Evolutionary conservation across 2,113 vertebrate genomes (phyloP), one percentile per base, ranked within the genome.

Genomic region (Clarias batrachus): DNA sequence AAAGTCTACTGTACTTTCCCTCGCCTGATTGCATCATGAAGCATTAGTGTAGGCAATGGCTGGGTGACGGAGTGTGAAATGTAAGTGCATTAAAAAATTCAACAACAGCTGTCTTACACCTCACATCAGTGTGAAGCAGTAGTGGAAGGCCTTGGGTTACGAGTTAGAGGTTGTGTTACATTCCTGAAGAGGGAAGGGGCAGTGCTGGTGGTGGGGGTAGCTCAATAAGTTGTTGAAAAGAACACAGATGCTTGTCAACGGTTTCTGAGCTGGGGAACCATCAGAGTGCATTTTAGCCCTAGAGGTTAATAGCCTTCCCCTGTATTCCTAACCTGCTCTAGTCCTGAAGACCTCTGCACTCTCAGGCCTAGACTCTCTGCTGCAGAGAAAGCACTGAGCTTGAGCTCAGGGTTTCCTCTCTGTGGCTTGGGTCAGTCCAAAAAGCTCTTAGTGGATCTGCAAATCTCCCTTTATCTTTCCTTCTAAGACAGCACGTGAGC

Each of bases 191-290:
- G 94, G 94, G 95, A 94, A 91, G 79, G 70, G 88, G 84, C 62
- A 81, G 83, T 48, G 66, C 62, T 74, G 77, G 73, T 76, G 37
- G 52, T 87, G 89, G 91, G 89, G 91, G 92, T 84, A 93, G 95
- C 95, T 97, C 95, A 94, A 94, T 93, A 95, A 95, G 96, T 96
- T 97, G 97, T 95, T 98, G 97, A 98, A 97, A 98, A 97, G 96
- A 97, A 97, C 93, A 95, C 96, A 97, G 96, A 96, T 88, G 86
- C 96, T 97, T 97, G 97, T 98, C 97, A 98, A 96, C 97, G 96
- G 95, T 94, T 92, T 91, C 91, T 90, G 91, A 95, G 95, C 93
- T 93, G 94, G 94, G 93, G 95, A 96, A 95, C 95, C 96, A 97
- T 97, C 96, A 93, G 95, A 95, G 95, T 94, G 94, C 94, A 94